Evolutionary conservation across 23 tunicate species (phyloP), one percentile per base, ranked within the genome.

Genomic region (Oikopleura dioica): DNA sequence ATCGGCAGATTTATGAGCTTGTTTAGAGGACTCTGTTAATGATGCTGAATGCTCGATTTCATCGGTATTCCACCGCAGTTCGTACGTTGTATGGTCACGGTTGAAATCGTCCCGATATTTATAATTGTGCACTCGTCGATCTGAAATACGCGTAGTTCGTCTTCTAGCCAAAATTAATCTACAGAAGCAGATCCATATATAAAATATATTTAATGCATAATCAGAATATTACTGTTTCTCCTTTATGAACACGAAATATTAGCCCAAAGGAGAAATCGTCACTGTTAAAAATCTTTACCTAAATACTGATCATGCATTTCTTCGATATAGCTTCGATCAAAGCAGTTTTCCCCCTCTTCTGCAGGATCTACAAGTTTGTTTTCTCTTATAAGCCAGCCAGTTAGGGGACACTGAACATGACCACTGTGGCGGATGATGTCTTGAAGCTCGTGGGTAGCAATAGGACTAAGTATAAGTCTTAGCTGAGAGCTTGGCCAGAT

Each of bases 71-170:
- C 72, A 63, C 26, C 72, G 29, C 30, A 63, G 72, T 31, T 63
- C 72, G 33, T 63, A 63, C 5, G 72, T 63, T 16, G 26, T 31
- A 31, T 63, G 72, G 72, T 63, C 72, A 23, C 72, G 72, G 33
- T 63, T 63, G 33, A 63, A 63, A 63, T 63, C 72, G 72, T 63
- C 72, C 72, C 72, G 72, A 28, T 63, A 63, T 63, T 63, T 63
- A 28, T 63, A 63, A 63, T 63, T 63, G 33, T 63, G 72, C 29
- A 63, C 72, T 16, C 72, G 72, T 23, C 72, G 72, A 63, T 63
- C 72, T 63, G 2, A 31, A 63, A 63, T 2, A n/a, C n/a, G n/a
- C n/a, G n/a, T n/a, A n/a, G n/a, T n/a, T n/a, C n/a, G n/a, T n/a
- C n/a, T n/a, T n/a, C n/a, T n/a, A n/a, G n/a, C n/a, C n/a, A n/a